A percentile compares a stretch with the other conserved stretches of the same genome.
Conservation (phyloP, 2,888 invertebrate species). For the Strigamia transsilvanica region DNA sequence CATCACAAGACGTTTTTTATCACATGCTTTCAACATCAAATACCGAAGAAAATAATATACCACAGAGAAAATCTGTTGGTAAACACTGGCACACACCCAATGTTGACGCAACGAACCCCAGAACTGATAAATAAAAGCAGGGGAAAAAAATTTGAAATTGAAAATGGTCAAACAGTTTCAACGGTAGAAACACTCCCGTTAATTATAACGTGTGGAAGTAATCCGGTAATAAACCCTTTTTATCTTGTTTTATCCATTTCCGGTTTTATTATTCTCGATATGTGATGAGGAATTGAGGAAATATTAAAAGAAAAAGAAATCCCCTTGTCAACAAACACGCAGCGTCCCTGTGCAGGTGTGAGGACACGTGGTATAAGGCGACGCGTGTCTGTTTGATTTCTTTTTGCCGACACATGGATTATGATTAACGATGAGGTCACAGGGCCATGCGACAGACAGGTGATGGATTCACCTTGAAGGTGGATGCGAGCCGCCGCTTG, state of each 20-base stretch:
- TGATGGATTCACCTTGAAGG: slow-evolving; percentile 38
- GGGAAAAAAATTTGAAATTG: background rate
- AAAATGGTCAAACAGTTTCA: background rate
- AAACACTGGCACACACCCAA: slow-evolving; percentile 34
- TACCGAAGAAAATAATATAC: background rate
- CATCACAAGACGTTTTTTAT: slow-evolving; percentile 13
- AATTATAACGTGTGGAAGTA: background rate
- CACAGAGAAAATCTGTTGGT: background rate
- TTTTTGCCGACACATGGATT: slow-evolving; percentile 25
- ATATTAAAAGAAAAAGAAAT: background rate
- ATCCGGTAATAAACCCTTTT: background rate
- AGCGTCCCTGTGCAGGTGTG: slow-evolving; percentile 28
- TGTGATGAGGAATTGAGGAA: background rate
- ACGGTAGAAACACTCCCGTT: background rate
- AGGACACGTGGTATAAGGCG: slow-evolving; percentile 14
- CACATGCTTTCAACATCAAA: background rate
- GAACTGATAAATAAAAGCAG: background rate
- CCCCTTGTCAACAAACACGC: slow-evolving; percentile 13
- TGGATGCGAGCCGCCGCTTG: background rate
- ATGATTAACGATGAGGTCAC: slow-evolving; percentile 38
- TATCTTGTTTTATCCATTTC: background rate
- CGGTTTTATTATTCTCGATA: background rate
- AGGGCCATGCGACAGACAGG: slow-evolving; percentile 27
- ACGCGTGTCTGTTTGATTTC: slow-evolving; percentile 38
- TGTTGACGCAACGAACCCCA: background rate